Evolutionary conservation across 2,888 invertebrate species (phyloP), one percentile per base, ranked within the genome.

Genomic region (Romanomermis culicivorax): DNA sequence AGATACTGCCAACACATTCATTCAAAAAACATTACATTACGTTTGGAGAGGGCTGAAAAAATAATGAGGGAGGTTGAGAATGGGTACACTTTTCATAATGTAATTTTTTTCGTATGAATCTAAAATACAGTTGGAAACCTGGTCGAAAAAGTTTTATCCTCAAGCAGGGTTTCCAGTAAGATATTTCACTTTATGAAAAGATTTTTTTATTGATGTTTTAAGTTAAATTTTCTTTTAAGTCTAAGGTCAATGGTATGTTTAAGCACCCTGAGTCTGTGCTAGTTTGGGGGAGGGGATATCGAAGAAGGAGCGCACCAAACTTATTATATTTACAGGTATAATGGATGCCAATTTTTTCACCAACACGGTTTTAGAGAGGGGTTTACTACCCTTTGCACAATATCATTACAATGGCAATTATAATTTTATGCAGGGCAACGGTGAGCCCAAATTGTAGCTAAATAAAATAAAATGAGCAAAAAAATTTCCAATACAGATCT

Each of bases 211-310:
- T n/a, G n/a, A n/a, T n/a, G n/a, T n/a, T n/a, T n/a, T n/a, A n/a
- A n/a, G n/a, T n/a, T n/a, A n/a, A n/a, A n/a, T n/a, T n/a, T n/a
- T n/a, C n/a, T n/a, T n/a, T n/a, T n/a, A n/a, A n/a, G n/a, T n/a
- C n/a, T 23, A 45, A 45, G 23, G 23, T 50, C 25, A 50, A 26
- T 25, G 27, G 50, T 26, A 25, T 7, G 24, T 7, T 4, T 26
- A 50, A 50, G 27, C 50, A 50, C 23, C 53, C 53, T 3, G 26
- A 7, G 23, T 23, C 23, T n/a, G 53, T 47, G 43, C 53, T 29
- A 4, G 53, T 53, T 42, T 20, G 43, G n/a, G 53, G 27, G n/a
- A n/a, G 2, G 53, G 53, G 2, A 53, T 53, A 4, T 29, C 29
- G 3, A 17, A 7, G 25, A 2, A 17, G 3, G 53, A 25, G 20